Base-by-base conservation (phyloP, 2,888 invertebrate species). In the Glyphotaelius pellucidus region DNA sequence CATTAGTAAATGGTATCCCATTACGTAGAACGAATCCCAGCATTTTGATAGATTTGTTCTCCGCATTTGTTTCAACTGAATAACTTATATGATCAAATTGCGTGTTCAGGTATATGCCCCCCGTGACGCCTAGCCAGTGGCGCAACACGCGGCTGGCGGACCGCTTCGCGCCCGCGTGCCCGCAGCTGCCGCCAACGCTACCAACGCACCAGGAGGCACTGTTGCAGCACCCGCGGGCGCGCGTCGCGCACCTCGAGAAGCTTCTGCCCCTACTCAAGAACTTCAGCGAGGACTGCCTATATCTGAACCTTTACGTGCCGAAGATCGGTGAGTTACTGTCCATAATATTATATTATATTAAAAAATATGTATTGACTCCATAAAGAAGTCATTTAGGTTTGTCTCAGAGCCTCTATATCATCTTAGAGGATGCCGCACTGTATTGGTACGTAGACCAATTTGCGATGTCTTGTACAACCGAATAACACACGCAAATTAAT, bases 231-330 rank as follows among this genome's bases (percentile, higher is more conserved):
- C 99, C 99, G 80, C 97, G 98, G 92, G 98, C 98, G 89, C 97
- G 99, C 90, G 97, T 98, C 93, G 97, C 98, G 35, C 98, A 99
- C 95, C 97, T 99, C 93, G 98, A 98, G 94, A 97, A 98, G 93
- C 96, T 99, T 94, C 95, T 98, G 94, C 98, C 98, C 31, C 96
- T 98, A 94, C 97, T 99, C 92, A 97, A 97, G 94, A 98, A 99
- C 95, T 99, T 99, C 96, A 98, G 98, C 95, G 99, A 99, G 96
- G 99, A 99, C 96, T 99, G 99, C 95, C 97, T 99, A 94, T 99
- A 99, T 95, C 97, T 99, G 95, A 99, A 99, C 96, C 97, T 99
- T 94, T 99, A 99, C 96, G 98, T 99, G 94, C 99, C 99, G 93
- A 97, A 98, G 94, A 97, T 96, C 94, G 97, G 97, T 97, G 95